Base-by-base conservation (phyloP, 2,888 invertebrate genomes). In the Eupithecia pulchellata region DNA sequence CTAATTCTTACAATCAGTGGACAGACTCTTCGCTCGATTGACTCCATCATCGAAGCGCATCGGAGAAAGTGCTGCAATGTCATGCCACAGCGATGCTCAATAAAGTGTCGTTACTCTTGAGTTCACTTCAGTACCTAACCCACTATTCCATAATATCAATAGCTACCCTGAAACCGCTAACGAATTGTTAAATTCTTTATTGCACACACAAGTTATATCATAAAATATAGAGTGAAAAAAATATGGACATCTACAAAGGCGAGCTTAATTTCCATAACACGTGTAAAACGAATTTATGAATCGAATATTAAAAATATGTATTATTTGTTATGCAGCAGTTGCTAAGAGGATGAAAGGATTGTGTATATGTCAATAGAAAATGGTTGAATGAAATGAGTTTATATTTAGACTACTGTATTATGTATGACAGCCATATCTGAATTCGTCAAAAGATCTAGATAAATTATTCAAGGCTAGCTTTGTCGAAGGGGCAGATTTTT, bases 31-130 rank as follows among this genome's bases (percentile, higher is more conserved):
- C 67, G 66, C 68, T 73, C 75, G 72, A 77, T 74, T 66, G 73
- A 42, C 72, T 68, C 69, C 72, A 52, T 75, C 75, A 71, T 52
- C 68, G 64, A 63, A 77, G 73, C 77, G 77, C 73, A 72, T 64
- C 76, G 71, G 78, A 72, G 79, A 79, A 79, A 80, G 79, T 77
- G 78, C 79, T 78, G 72, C 72, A 58, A 39, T 30, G 68, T 66
- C 68, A 63, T 62, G 57, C 68, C 68, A 66, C 61, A 36, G 60
- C 68, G 66, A 60, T 55, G 58, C 57, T 60, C 64, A 52, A 65
- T 61, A 20, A 61, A 61, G 61, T 61, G 61, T 34, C 34, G 1
- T 36, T n/a, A 52, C 30, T 58, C 11, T 57, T 29, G 29, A 27
- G 57, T 57, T 57, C 29, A 29, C 29, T 8, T 57, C 29, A 57